A percentile compares a stretch with the other conserved stretches of the same genome.
Conservation (phyloP, 2,797 vertebrate genomes). For the Siniperca obscura region DNA sequence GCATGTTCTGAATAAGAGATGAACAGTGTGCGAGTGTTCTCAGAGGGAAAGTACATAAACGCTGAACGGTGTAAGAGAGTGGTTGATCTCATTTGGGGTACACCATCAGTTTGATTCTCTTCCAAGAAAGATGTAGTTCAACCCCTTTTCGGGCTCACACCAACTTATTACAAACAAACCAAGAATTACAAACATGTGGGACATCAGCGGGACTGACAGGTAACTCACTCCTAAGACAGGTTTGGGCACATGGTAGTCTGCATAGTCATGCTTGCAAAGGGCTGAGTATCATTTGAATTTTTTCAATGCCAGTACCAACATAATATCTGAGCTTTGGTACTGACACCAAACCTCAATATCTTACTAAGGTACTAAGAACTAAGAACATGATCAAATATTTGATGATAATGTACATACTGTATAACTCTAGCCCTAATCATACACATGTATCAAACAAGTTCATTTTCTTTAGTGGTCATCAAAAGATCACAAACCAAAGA, state of each 20-base stretch:
- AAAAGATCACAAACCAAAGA: too few species aligned
- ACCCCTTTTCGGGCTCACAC: background rate
- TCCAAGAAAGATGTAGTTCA: background rate
- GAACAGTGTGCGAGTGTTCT: background rate
- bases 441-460: too few species aligned
- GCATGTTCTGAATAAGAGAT: conserved; percentile 15
- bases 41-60: background rate
- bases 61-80: background rate
- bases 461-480: too few species aligned
- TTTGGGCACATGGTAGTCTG: background rate
- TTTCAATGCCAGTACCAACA: background rate
- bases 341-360: too few species aligned
- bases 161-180: background rate
- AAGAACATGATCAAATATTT: too few species aligned
- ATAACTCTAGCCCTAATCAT: too few species aligned
- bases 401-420: too few species aligned
- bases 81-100: too few species aligned
- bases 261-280: background rate
- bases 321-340: background rate
- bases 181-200: background rate
- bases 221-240: background rate
- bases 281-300: background rate
- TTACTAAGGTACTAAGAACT: too few species aligned
- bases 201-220: background rate
- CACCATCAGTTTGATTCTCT: background rate